A percentile compares a stretch with the other conserved stretches of the same genome.
These are phyloP conservation scores for Chelonus formosanus DNA, from an alignment of 2,888 invertebrate species.

Conservation along the genomic window DNA sequence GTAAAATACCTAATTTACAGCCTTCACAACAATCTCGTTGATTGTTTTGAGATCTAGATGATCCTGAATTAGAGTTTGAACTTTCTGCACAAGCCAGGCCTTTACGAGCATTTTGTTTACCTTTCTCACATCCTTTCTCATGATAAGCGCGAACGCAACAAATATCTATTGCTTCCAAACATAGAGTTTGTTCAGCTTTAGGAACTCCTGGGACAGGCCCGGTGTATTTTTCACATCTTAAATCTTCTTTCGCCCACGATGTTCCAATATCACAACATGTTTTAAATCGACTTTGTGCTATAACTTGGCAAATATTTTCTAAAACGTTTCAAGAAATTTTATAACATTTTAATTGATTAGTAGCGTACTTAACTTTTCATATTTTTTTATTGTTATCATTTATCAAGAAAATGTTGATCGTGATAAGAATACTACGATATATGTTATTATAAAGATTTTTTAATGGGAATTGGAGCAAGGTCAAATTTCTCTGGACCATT, in stretches of 20 bases:
- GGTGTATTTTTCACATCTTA: conserved; percentile 66
- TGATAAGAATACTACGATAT: background rate
- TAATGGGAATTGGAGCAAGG: conserved; percentile 2
- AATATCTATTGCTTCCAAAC: conserved; percentile 72
- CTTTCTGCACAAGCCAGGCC: conserved; percentile 60
- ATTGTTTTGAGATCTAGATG: conserved; percentile 49
- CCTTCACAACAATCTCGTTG: conserved; percentile 61
- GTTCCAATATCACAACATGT: conserved; percentile 69
- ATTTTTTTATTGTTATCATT: background rate
- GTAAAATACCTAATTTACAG: conserved; percentile 56
- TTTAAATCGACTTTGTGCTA: conserved; percentile 47
- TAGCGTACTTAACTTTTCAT: too few relatives aligned
- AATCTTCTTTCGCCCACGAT: conserved; percentile 66
- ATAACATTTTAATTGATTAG: too few relatives aligned
- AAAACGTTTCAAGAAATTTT: background rate
- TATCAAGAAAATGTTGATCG: conserved; percentile 1
- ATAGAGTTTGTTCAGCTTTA: conserved; percentile 70
- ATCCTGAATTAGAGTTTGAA: conserved; percentile 43
- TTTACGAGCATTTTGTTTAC: conserved; percentile 67
- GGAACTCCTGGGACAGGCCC: conserved; percentile 69
- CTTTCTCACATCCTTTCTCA: conserved; percentile 67
- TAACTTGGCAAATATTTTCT: conserved; percentile 26
- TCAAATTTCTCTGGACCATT: background rate
- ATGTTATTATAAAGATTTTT: background rate
- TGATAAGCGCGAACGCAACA: conserved; percentile 69